A percentile compares a stretch with the other conserved stretches of the same genome.
Evolutionary conservation across 2,113 vertebrate species (phyloP).

Genomic region (Grammomys dolichurus): DNA sequence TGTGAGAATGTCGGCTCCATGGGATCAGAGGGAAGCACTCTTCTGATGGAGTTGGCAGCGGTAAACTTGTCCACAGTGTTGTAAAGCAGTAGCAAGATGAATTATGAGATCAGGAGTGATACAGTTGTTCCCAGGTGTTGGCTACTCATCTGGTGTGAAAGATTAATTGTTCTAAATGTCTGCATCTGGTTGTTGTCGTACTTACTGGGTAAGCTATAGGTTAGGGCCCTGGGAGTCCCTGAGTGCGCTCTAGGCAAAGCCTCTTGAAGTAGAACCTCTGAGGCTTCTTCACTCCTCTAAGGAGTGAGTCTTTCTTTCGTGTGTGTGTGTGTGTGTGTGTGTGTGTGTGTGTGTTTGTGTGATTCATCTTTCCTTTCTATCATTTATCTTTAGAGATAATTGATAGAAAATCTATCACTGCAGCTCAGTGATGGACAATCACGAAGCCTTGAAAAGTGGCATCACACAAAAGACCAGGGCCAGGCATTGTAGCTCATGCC

Average conservation of each 20-base stretch:
- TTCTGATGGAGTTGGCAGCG: not conserved
- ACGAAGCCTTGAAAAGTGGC: not conserved
- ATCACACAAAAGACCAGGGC: not conserved
- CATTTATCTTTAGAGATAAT: not conserved
- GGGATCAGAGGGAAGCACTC: not conserved
- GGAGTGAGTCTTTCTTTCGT: not conserved
- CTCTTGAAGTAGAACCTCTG: not conserved
- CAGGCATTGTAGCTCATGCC: not conserved
- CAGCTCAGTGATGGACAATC: not conserved
- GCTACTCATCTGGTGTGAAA: not conserved
- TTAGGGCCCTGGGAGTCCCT: no score
- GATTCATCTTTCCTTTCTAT: not conserved
- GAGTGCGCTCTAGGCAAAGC: not conserved
- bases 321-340: no score
- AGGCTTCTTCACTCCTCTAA: not conserved
- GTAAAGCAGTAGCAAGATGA: conserved; percentile 14
- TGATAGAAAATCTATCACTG: not conserved
- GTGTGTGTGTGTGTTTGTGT: not conserved
- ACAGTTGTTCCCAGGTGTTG: not conserved
- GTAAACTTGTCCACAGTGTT: conserved; percentile 7
- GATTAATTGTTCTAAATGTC: not conserved
- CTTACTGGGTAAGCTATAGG: not conserved
- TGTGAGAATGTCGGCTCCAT: not conserved
- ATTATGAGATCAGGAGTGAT: not conserved
- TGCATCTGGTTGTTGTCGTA: not conserved